phyloP scores from a whole-genome alignment of 1,140 invertebrate species.

The Chionoecetes opilio region DNA sequence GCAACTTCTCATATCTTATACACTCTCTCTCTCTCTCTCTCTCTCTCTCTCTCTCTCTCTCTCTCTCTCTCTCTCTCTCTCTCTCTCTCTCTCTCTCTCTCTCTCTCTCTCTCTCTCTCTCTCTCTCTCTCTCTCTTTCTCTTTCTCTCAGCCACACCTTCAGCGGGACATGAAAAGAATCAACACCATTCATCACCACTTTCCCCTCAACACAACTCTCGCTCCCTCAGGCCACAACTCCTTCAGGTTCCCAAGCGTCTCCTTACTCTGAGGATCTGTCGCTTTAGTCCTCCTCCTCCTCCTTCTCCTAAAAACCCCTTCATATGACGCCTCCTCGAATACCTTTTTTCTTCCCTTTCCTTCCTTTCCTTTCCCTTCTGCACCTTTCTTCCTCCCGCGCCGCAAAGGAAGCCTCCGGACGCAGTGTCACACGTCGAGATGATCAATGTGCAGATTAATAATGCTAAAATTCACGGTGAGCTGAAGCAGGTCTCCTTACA shows the following conservation, averaged over 20 bases:
- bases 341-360: background rate
- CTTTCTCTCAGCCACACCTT: background rate
- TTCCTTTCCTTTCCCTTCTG: background rate
- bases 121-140: slow-evolving; percentile 23
- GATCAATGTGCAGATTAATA: slow-evolving; percentile 19
- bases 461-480: background rate
- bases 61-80: background rate
- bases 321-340: no score
- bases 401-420: background rate
- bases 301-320: no score
- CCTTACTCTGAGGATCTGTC: background rate
- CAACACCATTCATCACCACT: slow-evolving; percentile 31
- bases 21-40: no score
- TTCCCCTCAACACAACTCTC: slow-evolving; percentile 23
- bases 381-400: background rate
- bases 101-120: slow-evolving; percentile 12
- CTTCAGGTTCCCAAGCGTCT: background rate
- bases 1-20: background rate
- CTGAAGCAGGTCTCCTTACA: background rate
- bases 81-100: background rate
- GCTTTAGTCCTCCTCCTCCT: background rate
- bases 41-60: no score
- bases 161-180: background rate
- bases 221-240: slow-evolving; percentile 5
- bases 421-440: background rate